Percentiles rank a stretch among this genome's conserved stretches.
Conservation (phyloP, 2,888 invertebrate genomes). For the Mesoligia furuncula region DNA sequence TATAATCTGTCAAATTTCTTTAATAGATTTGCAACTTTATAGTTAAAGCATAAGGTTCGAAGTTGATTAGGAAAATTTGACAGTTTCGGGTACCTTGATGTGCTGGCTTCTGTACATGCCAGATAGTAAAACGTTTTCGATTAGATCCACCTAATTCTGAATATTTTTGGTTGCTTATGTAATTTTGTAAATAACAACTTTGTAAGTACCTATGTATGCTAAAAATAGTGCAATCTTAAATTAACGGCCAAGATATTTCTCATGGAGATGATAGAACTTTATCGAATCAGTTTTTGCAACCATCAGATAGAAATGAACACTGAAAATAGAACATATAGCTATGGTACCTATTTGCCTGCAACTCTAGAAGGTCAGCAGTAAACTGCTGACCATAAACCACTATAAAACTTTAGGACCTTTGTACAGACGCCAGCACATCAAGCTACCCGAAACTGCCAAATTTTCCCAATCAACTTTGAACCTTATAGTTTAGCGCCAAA, state of each 20-base stretch:
- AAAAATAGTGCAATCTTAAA: background rate
- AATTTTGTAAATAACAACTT: conserved; percentile 29
- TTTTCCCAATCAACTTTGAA: no score
- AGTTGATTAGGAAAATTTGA: no score
- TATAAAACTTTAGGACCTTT: background rate
- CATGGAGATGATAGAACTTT: background rate
- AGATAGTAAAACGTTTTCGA: conserved; percentile 47
- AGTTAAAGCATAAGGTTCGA: no score
- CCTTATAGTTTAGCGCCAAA: no score
- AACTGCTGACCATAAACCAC: background rate
- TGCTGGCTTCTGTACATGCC: background rate
- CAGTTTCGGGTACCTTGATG: no score
- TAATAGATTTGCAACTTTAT: no score
- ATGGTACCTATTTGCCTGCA: background rate
- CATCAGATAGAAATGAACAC: background rate
- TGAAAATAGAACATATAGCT: background rate
- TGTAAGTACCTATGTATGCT: conserved; percentile 6
- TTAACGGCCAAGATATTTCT: background rate
- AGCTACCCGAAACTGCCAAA: no score
- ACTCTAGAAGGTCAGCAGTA: background rate
- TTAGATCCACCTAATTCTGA: conserved; percentile 34
- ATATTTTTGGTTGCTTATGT: conserved; percentile 24
- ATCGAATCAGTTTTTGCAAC: background rate
- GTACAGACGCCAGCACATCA: no score
- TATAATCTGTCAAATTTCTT: no score